phyloP scores from a whole-genome alignment of 2,797 vertebrate species.

The Molossus molossus region DNA sequence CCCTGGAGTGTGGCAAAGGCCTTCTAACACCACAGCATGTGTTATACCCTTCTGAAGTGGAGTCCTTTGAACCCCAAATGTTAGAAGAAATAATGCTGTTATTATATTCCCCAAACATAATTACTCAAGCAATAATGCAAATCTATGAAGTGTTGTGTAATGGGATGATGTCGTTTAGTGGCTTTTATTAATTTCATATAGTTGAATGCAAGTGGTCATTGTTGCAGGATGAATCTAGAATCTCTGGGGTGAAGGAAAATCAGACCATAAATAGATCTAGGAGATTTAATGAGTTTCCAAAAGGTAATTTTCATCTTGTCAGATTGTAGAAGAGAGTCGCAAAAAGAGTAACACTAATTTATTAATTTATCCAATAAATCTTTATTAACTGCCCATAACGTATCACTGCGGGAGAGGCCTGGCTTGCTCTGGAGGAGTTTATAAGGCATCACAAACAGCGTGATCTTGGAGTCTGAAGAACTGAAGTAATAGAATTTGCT shows the following conservation, averaged over 20 bases:
- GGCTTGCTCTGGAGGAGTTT: slow-evolving; percentile 15
- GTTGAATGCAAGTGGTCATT: not conserved
- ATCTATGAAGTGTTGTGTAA: slow-evolving; percentile 35
- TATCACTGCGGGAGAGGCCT: not conserved
- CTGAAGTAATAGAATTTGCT: slow-evolving; percentile 34
- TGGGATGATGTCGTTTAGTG: not conserved
- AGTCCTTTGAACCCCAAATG: not conserved
- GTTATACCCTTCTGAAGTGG: not conserved
- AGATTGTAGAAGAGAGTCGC: not conserved
- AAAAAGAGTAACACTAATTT: slow-evolving; percentile 40
- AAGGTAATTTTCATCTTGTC: slow-evolving; percentile 26
- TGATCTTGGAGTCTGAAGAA: slow-evolving; percentile 28
- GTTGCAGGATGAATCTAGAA: slow-evolving; percentile 31
- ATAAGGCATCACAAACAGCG: not conserved
- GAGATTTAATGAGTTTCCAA: slow-evolving; percentile 48
- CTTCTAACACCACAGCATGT: not conserved
- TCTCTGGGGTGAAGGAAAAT: slow-evolving; percentile 29
- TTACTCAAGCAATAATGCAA: not conserved
- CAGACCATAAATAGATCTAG: slow-evolving; percentile 27
- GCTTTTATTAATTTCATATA: not conserved
- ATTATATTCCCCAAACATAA: not conserved
- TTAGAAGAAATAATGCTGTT: slow-evolving; percentile 27
- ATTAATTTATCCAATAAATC: slow-evolving; percentile 68
- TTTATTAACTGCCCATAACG: slow-evolving; percentile 31
- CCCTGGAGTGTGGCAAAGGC: not conserved